A percentile compares a stretch with the other conserved stretches of the same genome.
Conservation (phyloP, 2,797 vertebrate genomes). For the Pogonophryne albipinna region DNA sequence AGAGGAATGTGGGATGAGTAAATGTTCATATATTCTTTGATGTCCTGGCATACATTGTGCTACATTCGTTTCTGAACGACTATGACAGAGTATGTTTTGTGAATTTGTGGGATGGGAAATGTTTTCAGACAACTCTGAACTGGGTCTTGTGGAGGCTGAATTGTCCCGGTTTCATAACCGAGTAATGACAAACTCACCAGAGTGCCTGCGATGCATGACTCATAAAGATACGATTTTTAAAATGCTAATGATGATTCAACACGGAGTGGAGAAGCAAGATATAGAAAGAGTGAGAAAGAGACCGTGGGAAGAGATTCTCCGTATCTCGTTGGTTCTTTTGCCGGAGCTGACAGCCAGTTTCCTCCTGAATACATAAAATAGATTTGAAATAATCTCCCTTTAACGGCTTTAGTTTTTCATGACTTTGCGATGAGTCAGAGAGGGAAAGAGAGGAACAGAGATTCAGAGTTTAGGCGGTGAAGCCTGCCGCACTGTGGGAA, state of each 20-base stretch:
- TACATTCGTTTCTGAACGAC: conserved; percentile 27
- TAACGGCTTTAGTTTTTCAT: conserved; percentile 69
- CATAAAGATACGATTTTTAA: conserved; percentile 80
- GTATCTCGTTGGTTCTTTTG: conserved; percentile 51
- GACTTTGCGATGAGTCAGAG: conserved; percentile 75
- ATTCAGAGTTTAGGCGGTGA: conserved; percentile 47
- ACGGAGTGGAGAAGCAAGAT: conserved; percentile 62
- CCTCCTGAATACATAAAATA: conserved; percentile 59
- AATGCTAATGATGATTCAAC: conserved; percentile 83
- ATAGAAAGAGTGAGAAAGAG: conserved; percentile 65
- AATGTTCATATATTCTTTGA: conserved; percentile 45
- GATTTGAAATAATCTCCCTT: conserved; percentile 75
- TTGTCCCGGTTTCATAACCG: conserved; percentile 68
- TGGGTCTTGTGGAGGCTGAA: conserved; percentile 51
- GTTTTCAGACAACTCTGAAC: conserved; percentile 56
- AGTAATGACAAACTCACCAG: conserved; percentile 74
- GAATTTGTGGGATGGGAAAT: conserved; percentile 49
- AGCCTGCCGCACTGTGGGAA: conserved; percentile 61
- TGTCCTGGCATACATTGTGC: conserved; percentile 35
- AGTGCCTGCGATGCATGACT: conserved; percentile 73
- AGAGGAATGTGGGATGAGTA: conserved; percentile 26
- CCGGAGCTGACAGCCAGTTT: conserved; percentile 55
- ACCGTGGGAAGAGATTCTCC: conserved; percentile 48
- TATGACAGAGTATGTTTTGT: conserved; percentile 51
- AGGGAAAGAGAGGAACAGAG: conserved; percentile 37